phyloP scores from a whole-genome alignment of 1,140 invertebrate genomes.

The Drosophila lowei region DNA sequence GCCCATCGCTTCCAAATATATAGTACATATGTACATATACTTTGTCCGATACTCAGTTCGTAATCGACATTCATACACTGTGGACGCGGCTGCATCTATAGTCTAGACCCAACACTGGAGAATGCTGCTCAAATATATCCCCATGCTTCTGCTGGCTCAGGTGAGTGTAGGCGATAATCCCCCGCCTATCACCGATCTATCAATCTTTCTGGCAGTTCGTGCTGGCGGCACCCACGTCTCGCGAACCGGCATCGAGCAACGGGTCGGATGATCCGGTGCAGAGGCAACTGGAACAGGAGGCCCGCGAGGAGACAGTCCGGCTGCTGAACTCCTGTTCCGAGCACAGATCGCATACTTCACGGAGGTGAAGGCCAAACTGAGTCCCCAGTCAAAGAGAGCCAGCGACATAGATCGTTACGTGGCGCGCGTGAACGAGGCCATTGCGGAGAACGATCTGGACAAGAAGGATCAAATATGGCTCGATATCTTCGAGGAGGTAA shows the following conservation, averaged over 20 bases:
- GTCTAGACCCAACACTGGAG: background rate
- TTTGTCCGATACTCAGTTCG: constrained; percentile 36
- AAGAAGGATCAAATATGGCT: constrained; percentile 64
- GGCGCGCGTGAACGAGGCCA: constrained; percentile 51
- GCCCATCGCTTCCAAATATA: constrained; percentile 17
- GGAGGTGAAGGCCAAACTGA: constrained; percentile 49
- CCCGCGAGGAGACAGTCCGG: constrained; percentile 59
- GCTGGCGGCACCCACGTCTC: constrained; percentile 29
- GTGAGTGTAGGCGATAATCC: constrained; percentile 23
- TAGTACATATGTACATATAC: background rate
- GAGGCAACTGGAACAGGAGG: constrained; percentile 50
- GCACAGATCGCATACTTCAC: constrained; percentile 71
- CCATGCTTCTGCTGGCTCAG: constrained; percentile 52
- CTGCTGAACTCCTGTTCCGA: constrained; percentile 63
- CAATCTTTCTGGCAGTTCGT: constrained; percentile 22
- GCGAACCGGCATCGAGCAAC: constrained; percentile 2
- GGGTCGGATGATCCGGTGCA: constrained; percentile 30
- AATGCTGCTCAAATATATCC: constrained; percentile 49
- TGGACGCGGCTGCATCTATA: background rate
- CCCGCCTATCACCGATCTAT: background rate
- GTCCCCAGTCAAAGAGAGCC: constrained; percentile 46
- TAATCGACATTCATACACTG: constrained; percentile 16
- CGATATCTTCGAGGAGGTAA: constrained; percentile 65
- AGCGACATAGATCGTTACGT: constrained; percentile 57
- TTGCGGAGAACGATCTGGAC: constrained; percentile 52